Base-by-base conservation (phyloP, 2,797 vertebrate species). In the Notoglanidium macrostoma region DNA sequence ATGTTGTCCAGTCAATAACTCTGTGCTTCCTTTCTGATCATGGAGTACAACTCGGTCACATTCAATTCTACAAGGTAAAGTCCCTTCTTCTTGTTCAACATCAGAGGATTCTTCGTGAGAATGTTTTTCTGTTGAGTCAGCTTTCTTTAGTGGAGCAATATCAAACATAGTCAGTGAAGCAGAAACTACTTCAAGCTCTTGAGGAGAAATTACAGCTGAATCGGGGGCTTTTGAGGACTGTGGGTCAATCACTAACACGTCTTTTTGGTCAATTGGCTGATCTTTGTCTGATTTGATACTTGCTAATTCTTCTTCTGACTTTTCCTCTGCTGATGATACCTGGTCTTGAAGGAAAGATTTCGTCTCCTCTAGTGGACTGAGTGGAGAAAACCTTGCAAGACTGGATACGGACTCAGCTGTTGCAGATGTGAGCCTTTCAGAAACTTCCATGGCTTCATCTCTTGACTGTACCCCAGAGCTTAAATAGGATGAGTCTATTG, bases 381-480 rank as follows among this genome's bases (percentile, higher is more conserved):
- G 90, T 0, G 91, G 93, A 83, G 96, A 95, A 87, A 95, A 93
- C 90, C 94, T 95, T 83, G 94, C 91, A 88, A 94, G 94, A 88
- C 93, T 92, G 59, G 95, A 93, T 21, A 96, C 94, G 12, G 95
- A 95, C 59, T 94, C 94, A 59, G 88, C 87, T 85, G 91, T 90
- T 86, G 94, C 91, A 55, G 92, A 88, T 70, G 67, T 87, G 23
- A 88, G 93, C 93, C 94, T 96, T 26, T 95, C 93, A 21, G 96
- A 96, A 80, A 98, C 97, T 90, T 99, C 97, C 92, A 99, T 93
- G 91, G 98, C 98, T 87, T 98, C 97, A 40, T 98, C 96, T 91
- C 95, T 96, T 80, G 94, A 92, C 86, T 95, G 92, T 73, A 94
- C 94, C 87, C 92, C 93, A 92, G 94, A 94, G 88, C 87, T 93